These are phyloP conservation scores for Ceyx melanurus DNA, from an alignment of 2,113 vertebrate genomes.

Conservation along the genomic window DNA sequence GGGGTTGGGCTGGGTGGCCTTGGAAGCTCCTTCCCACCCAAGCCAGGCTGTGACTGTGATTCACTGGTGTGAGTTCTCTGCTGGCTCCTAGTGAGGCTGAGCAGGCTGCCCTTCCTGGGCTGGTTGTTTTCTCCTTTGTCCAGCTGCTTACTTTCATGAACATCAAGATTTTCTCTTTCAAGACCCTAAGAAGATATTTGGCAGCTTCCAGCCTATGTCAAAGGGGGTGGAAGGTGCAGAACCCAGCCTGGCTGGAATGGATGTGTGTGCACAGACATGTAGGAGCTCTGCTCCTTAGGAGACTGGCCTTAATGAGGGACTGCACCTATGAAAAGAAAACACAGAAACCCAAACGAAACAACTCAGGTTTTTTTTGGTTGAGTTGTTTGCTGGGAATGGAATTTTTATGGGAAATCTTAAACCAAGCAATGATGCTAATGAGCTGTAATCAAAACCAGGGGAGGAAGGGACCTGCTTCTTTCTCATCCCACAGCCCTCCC, in stretches of 20 bases:
- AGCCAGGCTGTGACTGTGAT: neutral
- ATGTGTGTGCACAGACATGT: fast-evolving
- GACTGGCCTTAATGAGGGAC: neutral
- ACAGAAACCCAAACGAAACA: no score
- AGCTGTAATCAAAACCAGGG: constrained; percentile 39
- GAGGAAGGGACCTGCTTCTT: neutral
- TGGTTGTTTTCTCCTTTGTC: neutral
- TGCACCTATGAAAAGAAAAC: neutral
- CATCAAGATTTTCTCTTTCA: neutral
- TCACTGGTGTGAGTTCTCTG: neutral
- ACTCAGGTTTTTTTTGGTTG: neutral
- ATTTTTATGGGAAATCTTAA: constrained; percentile 44
- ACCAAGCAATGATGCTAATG: constrained; percentile 17
- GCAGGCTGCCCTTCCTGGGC: neutral
- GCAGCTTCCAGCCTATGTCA: neutral
- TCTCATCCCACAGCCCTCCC: neutral
- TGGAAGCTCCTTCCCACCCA: no score
- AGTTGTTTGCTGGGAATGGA: constrained; percentile 14
- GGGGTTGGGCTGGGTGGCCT: neutral
- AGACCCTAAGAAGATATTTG: fast-evolving
- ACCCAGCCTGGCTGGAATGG: neutral
- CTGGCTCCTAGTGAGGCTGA: neutral
- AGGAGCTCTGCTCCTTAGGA: neutral
- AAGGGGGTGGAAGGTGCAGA: neutral
- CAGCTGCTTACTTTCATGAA: neutral